Base-by-base conservation (phyloP, 1,140 invertebrate genomes). In the Drosophila lowei region DNA sequence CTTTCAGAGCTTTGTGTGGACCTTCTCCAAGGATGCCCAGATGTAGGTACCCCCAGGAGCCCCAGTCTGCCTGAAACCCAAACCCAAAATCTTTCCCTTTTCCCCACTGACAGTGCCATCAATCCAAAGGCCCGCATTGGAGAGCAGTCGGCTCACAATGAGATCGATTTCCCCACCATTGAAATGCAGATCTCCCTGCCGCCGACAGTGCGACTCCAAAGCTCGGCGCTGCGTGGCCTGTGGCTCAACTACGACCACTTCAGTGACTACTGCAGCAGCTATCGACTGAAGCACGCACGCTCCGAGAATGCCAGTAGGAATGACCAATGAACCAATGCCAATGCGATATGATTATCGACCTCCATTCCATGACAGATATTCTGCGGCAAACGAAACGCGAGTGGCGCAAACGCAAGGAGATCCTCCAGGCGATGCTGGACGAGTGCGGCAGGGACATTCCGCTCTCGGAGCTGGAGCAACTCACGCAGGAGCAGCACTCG, bases 241-340 rank as follows among this genome's bases (percentile, higher is more conserved):
- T 94, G 94, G 92, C 60, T 94, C 5, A 92, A 92, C 57, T 94
- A 94, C 68, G 94, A 95, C 70, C 94, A 94, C 85, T 93, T 93
- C 16, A 93, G 92, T 62, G 92, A 93, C 57, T 89, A 91, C 8
- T 91, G 92, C 70, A 73, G 66, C 2, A 92, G 92, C n/a, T 94
- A 91, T 21, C 71, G 75, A 59, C 73, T 79, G 55, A 91, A 61
- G 16, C 79, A 74, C 54, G 75, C 75, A 6, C 71, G 90, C n/a
- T 89, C 89, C 3, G 79, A 73, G 4, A 76, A 84, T 54, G 83
- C 90, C 13, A 90, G 89, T 90, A 46, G 63, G 73, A 9, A 0
- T 0, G 6, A 21, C n/a, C n/a, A n/a, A n/a, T n/a, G n/a, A n/a
- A 25, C 13, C 23, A 18, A 65, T 21, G n/a, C 2, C 23, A 5